phyloP scores from a whole-genome alignment of 1,140 invertebrate genomes.

The Pinna nobilis region DNA sequence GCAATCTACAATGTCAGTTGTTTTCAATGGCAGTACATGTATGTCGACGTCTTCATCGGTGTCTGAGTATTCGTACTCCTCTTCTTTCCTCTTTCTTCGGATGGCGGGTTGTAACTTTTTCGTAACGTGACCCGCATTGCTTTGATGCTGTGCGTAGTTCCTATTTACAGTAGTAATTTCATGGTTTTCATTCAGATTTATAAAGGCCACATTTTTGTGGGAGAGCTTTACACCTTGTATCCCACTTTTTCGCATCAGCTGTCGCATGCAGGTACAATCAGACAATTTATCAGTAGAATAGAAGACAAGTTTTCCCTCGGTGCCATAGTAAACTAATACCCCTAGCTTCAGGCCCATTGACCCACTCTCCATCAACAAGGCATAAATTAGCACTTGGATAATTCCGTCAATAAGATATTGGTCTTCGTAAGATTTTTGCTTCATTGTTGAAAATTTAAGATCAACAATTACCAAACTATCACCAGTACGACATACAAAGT shows the following conservation, averaged over 20 bases:
- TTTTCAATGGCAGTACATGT: no score
- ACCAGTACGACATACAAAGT: slow-evolving; percentile 14
- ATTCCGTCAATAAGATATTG: slow-evolving; percentile 17
- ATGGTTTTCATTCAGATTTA: no score
- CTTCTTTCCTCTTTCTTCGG: no score
- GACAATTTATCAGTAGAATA: slow-evolving; percentile 9
- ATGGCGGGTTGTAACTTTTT: no score
- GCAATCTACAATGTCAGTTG: no score
- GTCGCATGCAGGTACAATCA: slow-evolving; percentile 1
- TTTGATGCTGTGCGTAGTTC: no score
- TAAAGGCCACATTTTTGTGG: no score
- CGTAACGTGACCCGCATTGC: no score
- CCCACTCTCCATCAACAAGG: background rate
- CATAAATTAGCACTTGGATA: slow-evolving; percentile 5
- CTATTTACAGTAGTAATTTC: no score
- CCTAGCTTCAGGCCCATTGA: background rate
- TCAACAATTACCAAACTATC: background rate
- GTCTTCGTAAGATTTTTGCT: slow-evolving; percentile 4
- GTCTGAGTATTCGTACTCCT: no score
- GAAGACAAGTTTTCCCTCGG: background rate
- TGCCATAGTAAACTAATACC: slow-evolving; percentile 11
- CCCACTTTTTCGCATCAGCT: slow-evolving; percentile 1
- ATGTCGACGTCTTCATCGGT: no score
- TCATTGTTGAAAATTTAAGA: slow-evolving; percentile 13
- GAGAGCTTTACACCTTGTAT: no score